Percentiles rank a stretch among this genome's conserved stretches.
These are phyloP conservation scores for Stigmatopora nigra DNA, from an alignment of 2,113 vertebrate species.

Conservation along the genomic window DNA sequence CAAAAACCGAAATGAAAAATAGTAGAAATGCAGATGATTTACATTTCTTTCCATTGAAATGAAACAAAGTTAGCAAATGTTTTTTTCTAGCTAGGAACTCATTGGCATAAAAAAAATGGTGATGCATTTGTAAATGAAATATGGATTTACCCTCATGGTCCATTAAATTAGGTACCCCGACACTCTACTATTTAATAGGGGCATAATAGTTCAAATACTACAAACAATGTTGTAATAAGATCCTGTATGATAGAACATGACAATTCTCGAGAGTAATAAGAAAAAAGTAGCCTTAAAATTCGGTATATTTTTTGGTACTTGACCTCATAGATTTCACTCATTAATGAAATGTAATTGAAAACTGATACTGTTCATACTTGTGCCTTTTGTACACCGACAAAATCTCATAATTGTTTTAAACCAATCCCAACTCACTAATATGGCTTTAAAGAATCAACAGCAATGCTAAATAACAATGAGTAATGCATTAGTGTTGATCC, in stretches of 20 bases:
- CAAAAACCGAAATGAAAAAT: slow-evolving; percentile 8
- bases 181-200: background rate
- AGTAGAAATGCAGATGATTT: background rate
- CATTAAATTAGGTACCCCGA: background rate
- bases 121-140: background rate
- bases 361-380: background rate
- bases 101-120: background rate
- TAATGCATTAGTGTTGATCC: background rate
- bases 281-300: too few species aligned
- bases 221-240: too few species aligned
- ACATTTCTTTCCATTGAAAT: background rate
- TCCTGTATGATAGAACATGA: too few species aligned
- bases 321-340: too few species aligned
- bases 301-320: too few species aligned
- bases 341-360: too few species aligned
- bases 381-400: background rate
- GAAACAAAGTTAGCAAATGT: background rate
- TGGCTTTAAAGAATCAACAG: background rate
- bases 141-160: background rate
- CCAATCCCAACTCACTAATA: background rate
- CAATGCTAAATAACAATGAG: background rate
- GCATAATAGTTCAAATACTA: too few species aligned
- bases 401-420: background rate
- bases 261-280: too few species aligned
- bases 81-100: background rate